Evolutionary conservation across 2,113 vertebrate genomes (phyloP).

Genomic region (Anguilla japonica): DNA sequence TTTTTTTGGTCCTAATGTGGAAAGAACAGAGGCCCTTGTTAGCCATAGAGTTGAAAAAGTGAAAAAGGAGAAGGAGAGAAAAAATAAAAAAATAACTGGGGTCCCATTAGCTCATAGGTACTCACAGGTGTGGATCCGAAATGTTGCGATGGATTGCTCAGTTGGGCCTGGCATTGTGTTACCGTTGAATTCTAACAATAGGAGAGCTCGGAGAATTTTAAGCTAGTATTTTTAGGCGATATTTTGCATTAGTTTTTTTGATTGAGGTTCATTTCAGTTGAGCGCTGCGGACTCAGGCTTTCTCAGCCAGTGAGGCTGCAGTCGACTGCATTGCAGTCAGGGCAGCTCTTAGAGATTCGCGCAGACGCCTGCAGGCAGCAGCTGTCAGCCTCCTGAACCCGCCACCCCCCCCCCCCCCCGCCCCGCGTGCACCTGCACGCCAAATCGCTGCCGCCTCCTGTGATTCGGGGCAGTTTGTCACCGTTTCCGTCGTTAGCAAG

Average conservation of each 20-base stretch:
- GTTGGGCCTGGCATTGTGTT: neutral
- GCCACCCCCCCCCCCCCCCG: neutral
- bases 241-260: neutral
- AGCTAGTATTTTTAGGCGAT: neutral
- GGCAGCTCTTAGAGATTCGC: neutral
- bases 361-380: neutral
- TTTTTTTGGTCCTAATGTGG: constrained; percentile 51
- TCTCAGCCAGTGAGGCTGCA: neutral
- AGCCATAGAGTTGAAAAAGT: constrained; percentile 33
- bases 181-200: neutral
- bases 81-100: constrained; percentile 29
- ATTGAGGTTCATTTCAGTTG: neutral
- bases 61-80: constrained; percentile 17
- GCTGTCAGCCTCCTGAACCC: neutral
- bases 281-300: neutral
- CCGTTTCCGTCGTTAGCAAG: neutral
- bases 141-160: neutral
- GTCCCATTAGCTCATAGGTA: constrained; percentile 32
- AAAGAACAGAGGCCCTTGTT: constrained; percentile 46
- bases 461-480: neutral
- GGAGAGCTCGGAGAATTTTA: neutral
- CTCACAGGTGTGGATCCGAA: neutral
- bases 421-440: neutral
- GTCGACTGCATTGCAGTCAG: neutral
- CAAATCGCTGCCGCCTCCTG: neutral